Base-by-base conservation (phyloP, 2,888 invertebrate genomes). In the Thecophora atra region DNA sequence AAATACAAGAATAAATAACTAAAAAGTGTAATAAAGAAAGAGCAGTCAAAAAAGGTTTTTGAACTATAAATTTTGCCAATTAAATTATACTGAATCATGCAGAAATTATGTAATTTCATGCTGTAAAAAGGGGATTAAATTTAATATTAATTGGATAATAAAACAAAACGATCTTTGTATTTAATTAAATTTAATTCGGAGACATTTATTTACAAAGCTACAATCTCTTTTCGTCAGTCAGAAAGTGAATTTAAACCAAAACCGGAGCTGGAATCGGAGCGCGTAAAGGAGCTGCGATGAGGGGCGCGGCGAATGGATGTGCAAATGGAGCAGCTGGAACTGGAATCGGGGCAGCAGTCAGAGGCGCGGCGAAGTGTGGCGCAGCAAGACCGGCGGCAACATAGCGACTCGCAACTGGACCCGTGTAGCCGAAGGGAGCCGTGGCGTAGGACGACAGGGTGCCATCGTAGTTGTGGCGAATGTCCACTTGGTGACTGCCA, bases 401-500 rank as follows among this genome's bases (percentile, higher is more conserved):
- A 73, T 83, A 83, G 67, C 84, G 85, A 74, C 81, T 81, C 65
- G 82, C 79, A 63, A 80, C 76, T 15, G 85, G 84, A 11, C 78
- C 79, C 1, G 79, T 76, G 71, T 81, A 81, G 26, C 80, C 81
- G 65, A 84, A 81, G n/a, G 84, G 84, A 0, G 84, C 79, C 0
- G 83, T 85, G 60, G 84, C 79, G 76, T 85, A 85, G 42, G 83
- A 84, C 4, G 85, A 84, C 17, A 79, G 79, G 19, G 79, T 80
- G 64, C 83, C 83, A 72, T 83, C 85, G 52, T 79, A 85, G 72
- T 82, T 85, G 74, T 83, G 79, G 71, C 85, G 83, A 1, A 85
- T 77, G 76, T 84, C 85, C 64, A 85, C 76, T 76, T 84, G 85
- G 66, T 81, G 83, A 74, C 83, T 83, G 68, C 84, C 82, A 13